Evolutionary conservation across 2,113 vertebrate genomes (phyloP).

Genomic region (Eulemur rufifrons): DNA sequence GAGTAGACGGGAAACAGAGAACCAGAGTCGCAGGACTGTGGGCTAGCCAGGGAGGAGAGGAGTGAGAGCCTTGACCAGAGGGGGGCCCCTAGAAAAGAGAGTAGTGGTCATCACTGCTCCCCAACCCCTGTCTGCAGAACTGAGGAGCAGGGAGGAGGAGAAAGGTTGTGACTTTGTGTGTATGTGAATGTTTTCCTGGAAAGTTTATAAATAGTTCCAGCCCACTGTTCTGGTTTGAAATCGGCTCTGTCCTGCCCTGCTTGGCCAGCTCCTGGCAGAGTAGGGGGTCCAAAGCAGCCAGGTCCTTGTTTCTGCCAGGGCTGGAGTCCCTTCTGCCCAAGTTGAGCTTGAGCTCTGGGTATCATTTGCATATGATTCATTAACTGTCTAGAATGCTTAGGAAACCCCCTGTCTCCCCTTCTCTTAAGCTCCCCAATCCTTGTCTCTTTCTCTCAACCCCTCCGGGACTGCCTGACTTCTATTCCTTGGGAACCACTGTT

Average conservation of each 20-base stretch:
- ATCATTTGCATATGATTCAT: constrained; percentile 77
- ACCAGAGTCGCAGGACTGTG: not conserved
- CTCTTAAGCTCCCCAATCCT: not conserved
- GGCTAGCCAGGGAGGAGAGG: not conserved
- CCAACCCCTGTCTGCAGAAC: not conserved
- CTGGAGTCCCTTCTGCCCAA: not conserved
- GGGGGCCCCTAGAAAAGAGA: not conserved
- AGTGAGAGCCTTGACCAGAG: not conserved
- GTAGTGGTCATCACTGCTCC: not conserved
- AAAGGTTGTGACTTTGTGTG: constrained; percentile 47
- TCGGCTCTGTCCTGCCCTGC: not conserved
- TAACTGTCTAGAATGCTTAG: constrained; percentile 68
- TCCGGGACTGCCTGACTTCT: not conserved
- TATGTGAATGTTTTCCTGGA: constrained; percentile 67
- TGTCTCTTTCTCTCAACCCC: not conserved
- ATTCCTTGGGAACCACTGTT: not conserved
- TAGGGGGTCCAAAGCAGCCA: not conserved
- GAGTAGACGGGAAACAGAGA: not conserved
- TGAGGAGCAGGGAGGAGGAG: not conserved
- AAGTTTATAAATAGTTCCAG: constrained; percentile 73
- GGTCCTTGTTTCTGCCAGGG: not conserved
- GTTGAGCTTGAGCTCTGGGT: not conserved
- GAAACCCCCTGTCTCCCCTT: constrained; percentile 64
- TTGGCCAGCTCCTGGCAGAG: constrained; percentile 13
- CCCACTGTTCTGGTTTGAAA: constrained; percentile 67